Percentiles rank a stretch among this genome's conserved stretches.
phyloP scores from a whole-genome alignment of 2,797 vertebrate species.

The Erpetoichthys calabaricus region DNA sequence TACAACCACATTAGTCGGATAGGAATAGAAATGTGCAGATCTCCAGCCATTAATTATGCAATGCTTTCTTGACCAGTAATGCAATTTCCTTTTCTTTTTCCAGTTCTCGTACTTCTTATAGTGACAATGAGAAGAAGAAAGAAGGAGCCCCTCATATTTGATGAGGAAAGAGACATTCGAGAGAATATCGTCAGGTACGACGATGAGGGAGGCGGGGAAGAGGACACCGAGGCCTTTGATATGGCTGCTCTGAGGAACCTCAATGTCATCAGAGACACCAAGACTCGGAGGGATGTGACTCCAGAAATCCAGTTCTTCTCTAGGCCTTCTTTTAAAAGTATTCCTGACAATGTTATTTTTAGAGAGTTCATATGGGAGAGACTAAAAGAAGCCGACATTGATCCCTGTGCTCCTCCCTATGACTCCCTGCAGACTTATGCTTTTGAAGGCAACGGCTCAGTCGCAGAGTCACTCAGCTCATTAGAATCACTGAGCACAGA shows the following conservation, averaged over 20 bases:
- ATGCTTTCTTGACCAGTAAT: too few relatives aligned
- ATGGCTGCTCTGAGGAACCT: constrained; percentile 88
- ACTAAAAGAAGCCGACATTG: constrained; percentile 79
- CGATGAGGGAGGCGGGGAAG: constrained; percentile 88
- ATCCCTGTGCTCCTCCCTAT: constrained; percentile 78
- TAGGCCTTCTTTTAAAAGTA: constrained; percentile 63
- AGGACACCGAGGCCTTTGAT: constrained; percentile 93
- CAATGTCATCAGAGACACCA: constrained; percentile 69
- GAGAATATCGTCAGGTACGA: constrained; percentile 93
- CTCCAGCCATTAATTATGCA: too few relatives aligned
- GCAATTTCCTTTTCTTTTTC: constrained; percentile 11
- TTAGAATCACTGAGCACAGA: constrained; percentile 85
- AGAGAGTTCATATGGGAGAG: constrained; percentile 93
- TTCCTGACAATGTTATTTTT: constrained; percentile 84
- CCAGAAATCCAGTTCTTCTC: constrained; percentile 77
- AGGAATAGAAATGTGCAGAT: too few relatives aligned
- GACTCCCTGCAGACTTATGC: constrained; percentile 92
- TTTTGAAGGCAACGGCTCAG: constrained; percentile 81
- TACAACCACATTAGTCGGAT: too few relatives aligned
- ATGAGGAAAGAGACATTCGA: constrained; percentile 81
- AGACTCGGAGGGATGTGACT: constrained; percentile 71
- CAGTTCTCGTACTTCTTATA: constrained; percentile 79
- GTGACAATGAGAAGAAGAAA: constrained; percentile 72
- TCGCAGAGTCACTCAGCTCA: constrained; percentile 85
- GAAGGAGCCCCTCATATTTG: constrained; percentile 83